These are phyloP conservation scores for Sebastes trivittatus DNA, from an alignment of 2,797 vertebrate species.

Conservation along the genomic window DNA sequence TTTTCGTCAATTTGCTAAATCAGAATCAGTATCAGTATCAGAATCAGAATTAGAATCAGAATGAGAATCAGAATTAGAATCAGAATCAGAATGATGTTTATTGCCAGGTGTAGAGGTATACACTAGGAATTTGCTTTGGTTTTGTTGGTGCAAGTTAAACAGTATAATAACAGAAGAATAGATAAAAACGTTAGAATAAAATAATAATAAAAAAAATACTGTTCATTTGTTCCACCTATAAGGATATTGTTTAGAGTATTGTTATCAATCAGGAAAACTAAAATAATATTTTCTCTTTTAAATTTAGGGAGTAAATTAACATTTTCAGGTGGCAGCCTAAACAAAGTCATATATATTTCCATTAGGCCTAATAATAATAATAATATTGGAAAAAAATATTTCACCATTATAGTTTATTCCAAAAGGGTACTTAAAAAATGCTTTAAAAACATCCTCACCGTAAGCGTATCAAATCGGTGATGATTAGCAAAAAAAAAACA, in stretches of 20 bases:
- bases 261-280: background rate
- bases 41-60: too few relatives aligned
- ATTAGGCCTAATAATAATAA: background rate
- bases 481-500: conserved; percentile 13
- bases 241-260: background rate
- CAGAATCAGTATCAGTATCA: too few relatives aligned
- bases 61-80: too few relatives aligned
- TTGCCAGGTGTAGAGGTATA: too few relatives aligned
- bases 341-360: background rate
- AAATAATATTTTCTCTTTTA: background rate
- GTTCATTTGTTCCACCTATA: background rate
- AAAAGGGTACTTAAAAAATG: background rate
- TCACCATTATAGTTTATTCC: background rate
- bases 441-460: conserved; percentile 37
- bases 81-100: too few relatives aligned
- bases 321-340: background rate
- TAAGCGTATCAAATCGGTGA: conserved; percentile 34
- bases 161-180: too few relatives aligned
- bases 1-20: background rate
- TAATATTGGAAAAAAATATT: background rate
- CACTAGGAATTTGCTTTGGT: too few relatives aligned
- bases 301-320: background rate
- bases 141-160: too few relatives aligned
- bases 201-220: background rate
- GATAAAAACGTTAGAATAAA: too few relatives aligned